A percentile compares a stretch with the other conserved stretches of the same genome.
These are phyloP conservation scores for Agraylea sexmaculata DNA, from an alignment of 1,140 invertebrate genomes.

Conservation along the genomic window DNA sequence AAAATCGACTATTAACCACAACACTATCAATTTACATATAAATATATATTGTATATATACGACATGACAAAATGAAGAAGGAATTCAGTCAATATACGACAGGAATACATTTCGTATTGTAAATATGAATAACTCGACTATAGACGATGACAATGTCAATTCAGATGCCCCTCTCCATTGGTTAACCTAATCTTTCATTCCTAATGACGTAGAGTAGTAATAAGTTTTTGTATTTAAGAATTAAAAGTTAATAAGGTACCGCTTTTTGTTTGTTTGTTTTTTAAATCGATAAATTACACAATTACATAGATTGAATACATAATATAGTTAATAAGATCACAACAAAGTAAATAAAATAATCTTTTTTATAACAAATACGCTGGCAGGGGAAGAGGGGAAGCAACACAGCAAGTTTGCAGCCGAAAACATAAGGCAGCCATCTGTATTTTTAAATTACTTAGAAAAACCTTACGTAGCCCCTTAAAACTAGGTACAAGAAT, in stretches of 20 bases:
- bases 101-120: too few species aligned
- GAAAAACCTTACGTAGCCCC: conserved; percentile 20
- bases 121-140: too few species aligned
- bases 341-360: conserved; percentile 23
- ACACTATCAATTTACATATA: too few species aligned
- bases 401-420: conserved; percentile 6
- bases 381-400: conserved; percentile 2
- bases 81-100: too few species aligned
- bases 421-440: conserved; percentile 19
- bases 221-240: conserved; percentile 18
- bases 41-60: too few species aligned
- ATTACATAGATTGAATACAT: conserved; percentile 9
- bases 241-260: conserved; percentile 22
- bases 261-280: conserved; percentile 17
- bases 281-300: conserved; percentile 19
- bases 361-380: conserved; percentile 19
- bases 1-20: too few species aligned
- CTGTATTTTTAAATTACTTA: conserved; percentile 18
- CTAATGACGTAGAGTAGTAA: conserved; percentile 19
- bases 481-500: conserved; percentile 21
- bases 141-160: too few species aligned
- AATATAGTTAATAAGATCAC: conserved; percentile 21
- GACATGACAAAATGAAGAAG: too few species aligned
- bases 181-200: conserved; percentile 19
- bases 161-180: conserved; percentile 12